Evolutionary conservation across 2,113 vertebrate species (phyloP), one percentile per base, ranked within the genome.

Genomic region (Chaetorhynchus papuensis): DNA sequence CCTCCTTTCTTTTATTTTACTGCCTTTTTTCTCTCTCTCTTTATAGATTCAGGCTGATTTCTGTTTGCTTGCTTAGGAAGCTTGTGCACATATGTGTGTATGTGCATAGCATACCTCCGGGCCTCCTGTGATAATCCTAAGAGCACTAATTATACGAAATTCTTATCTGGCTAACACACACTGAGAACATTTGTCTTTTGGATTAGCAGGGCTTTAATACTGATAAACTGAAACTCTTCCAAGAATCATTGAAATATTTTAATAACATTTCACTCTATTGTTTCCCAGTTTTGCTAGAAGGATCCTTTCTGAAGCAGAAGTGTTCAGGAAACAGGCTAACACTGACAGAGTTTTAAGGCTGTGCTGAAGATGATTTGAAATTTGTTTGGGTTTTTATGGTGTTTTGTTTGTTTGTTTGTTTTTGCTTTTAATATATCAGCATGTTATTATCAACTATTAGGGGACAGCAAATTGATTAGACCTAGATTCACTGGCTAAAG

Each of bases 141-240:
- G 18, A 96, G 60, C 60, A 72, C 71, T 96, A 97, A 97, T 98
- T 98, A 98, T 89, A 93, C 86, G 66, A 91, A 97, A 96, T 95
- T 83, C 92, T 98, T 98, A 98, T 98, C 97, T 96, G 89, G 96
- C 63, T 97, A 96, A 96, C 76, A 85, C 96, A 97, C 35, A 39
- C 82, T 95, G 54, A 95, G 52, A 96, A 80, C 59, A 89, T 97
- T 98, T 96, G 89, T 97, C 80, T 96, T 96, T 81, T 89, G 91
- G 95, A 96, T 98, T 97, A 97, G 92, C 52, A 96, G 71, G 87
- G 90, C 83, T 97, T 93, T 96, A 97, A 96, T 91, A 89, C 57
- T 82, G 95, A 97, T 97, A 98, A 98, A 97, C 89, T 97, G 76
- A 97, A 97, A 96, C 72, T 95, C 64, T 97, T 98, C 92, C 92